phyloP scores from a whole-genome alignment of 2,113 vertebrate species.

The Lophotis ruficrista region DNA sequence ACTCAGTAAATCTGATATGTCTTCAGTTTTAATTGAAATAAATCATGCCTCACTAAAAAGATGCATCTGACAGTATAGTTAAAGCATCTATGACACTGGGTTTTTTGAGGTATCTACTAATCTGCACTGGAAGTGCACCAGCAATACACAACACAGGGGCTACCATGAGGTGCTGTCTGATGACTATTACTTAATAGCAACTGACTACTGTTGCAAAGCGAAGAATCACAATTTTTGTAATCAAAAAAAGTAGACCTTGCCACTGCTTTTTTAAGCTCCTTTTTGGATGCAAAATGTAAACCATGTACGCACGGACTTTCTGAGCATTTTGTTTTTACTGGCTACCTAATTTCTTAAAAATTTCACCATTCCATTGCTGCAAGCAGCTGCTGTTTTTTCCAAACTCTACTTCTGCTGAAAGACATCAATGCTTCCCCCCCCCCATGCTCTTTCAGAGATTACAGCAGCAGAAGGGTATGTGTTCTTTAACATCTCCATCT shows the following conservation, averaged over 20 bases:
- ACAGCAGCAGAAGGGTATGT: constrained; percentile 51
- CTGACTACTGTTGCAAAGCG: background rate
- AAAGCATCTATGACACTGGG: background rate
- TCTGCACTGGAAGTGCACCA: background rate
- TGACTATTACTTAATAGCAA: background rate
- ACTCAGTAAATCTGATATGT: background rate
- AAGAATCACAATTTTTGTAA: background rate
- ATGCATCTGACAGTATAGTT: background rate
- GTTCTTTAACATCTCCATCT: constrained; percentile 51
- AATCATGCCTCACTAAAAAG: background rate
- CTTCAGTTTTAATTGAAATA: background rate
- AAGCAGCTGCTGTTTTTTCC: background rate
- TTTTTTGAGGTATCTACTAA: background rate
- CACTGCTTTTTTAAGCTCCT: background rate
- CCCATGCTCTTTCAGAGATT: background rate
- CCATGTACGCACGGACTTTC: background rate
- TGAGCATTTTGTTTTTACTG: background rate
- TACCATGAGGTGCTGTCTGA: background rate
- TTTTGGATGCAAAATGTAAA: background rate
- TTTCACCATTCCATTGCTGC: background rate
- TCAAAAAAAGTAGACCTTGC: background rate
- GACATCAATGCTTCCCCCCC: background rate
- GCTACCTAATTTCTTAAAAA: background rate
- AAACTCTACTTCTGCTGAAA: background rate
- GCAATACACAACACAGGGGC: background rate